Conservation (phyloP, 2,797 vertebrate species). For the Threskiornis aethiopicus region DNA sequence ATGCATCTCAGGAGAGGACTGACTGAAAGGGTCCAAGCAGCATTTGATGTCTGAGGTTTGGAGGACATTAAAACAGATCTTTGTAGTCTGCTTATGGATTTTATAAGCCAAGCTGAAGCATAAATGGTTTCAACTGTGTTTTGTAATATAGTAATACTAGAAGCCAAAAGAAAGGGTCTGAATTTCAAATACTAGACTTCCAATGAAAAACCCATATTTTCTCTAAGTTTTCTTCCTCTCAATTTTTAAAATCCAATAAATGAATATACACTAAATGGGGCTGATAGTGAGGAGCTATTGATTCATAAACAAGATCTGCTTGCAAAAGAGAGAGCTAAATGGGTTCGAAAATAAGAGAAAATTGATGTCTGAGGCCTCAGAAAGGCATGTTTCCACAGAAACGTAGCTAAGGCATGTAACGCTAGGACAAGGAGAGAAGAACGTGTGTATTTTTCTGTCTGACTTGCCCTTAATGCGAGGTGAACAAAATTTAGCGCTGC, state of each 20-base stretch:
- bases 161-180: neutral
- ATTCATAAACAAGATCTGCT: neutral
- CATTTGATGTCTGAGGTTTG: neutral
- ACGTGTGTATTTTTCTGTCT: neutral
- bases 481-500: neutral
- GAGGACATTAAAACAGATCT: neutral
- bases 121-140: neutral
- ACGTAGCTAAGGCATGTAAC: neutral
- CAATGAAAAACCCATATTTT: neutral
- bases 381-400: neutral
- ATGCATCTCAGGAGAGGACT: neutral
- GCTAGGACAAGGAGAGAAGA: neutral
- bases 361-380: neutral
- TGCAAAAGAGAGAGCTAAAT: neutral
- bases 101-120: neutral
- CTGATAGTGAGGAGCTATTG: constrained; percentile 9
- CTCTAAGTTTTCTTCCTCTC: neutral
- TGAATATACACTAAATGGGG: neutral
- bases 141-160: neutral
- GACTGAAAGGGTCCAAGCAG: neutral
- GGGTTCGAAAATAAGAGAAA: constrained; percentile 1
- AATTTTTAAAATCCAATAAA: constrained; percentile 37
- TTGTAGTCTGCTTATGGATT: neutral
- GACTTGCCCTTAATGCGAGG: neutral
- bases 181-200: neutral